Percentiles rank a stretch among this genome's conserved stretches.
Evolutionary conservation across 2,113 vertebrate genomes (phyloP).

Genomic region (Perccottus glenii): DNA sequence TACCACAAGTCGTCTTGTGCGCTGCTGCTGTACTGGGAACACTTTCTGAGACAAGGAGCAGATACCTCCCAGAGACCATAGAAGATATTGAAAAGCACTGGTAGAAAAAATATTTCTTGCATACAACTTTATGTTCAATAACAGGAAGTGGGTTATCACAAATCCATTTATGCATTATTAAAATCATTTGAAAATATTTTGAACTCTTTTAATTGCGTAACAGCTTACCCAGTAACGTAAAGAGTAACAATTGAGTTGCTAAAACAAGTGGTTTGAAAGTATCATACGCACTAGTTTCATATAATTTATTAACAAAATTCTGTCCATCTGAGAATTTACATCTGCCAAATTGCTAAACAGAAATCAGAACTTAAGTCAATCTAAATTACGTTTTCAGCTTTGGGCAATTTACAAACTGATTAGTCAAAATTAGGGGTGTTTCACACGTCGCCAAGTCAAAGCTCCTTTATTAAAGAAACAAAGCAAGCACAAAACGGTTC

Average conservation of each 20-base stretch:
- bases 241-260: background rate
- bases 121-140: too few relatives aligned
- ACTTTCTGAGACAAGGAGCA: conserved; percentile 79
- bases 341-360: background rate
- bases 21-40: conserved; percentile 66
- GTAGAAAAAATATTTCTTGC: background rate
- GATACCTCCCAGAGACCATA: conserved; percentile 83
- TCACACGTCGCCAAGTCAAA: conserved; percentile 84
- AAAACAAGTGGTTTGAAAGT: too few relatives aligned
- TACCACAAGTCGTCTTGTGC: conserved; percentile 79
- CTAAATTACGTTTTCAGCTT: background rate
- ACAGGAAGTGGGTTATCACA: too few relatives aligned
- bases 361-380: background rate
- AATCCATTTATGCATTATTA: too few relatives aligned
- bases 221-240: too few relatives aligned
- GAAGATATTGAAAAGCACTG: conserved; percentile 77
- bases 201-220: too few relatives aligned
- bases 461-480: conserved; percentile 89
- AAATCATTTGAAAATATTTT: too few relatives aligned
- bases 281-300: background rate
- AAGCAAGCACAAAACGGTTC: conserved; percentile 88
- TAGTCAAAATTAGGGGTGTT: too few relatives aligned
- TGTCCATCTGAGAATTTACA: conserved; percentile 5
- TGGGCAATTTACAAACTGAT: background rate
- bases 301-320: conserved; percentile 7